Evolutionary conservation across 2,888 invertebrate species (phyloP).

Genomic region (Eremobia ochroleuca): DNA sequence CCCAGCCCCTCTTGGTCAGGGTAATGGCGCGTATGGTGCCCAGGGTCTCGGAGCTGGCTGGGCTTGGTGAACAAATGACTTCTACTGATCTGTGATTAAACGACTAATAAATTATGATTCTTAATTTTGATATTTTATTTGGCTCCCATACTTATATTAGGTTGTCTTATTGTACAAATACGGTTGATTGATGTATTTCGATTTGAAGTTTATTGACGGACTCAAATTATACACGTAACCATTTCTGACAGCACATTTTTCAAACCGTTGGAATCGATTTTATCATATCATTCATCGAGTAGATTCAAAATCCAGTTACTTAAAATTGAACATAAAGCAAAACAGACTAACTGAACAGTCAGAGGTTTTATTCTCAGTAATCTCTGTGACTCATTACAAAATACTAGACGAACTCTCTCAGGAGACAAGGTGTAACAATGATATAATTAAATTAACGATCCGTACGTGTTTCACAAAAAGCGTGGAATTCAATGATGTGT

Average conservation of each 20-base stretch:
- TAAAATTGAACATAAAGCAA: conserved; percentile 7
- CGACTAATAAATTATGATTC: conserved; percentile 59
- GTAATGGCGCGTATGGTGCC: conserved; percentile 60
- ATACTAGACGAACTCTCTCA: conserved; percentile 51
- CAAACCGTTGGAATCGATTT: background rate
- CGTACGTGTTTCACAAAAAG: conserved; percentile 57
- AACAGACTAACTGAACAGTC: background rate
- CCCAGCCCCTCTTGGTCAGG: conserved; percentile 49
- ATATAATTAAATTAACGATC: conserved; percentile 66
- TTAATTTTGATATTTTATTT: conserved; percentile 38
- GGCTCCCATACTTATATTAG: no score
- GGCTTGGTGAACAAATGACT: conserved; percentile 62
- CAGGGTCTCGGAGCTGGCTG: conserved; percentile 48
- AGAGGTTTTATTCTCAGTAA: conserved; percentile 4
- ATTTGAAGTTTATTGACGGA: conserved; percentile 10
- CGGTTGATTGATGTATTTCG: conserved; percentile 26
- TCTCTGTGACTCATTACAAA: conserved; percentile 45
- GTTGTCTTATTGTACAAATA: background rate
- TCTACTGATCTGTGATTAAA: conserved; percentile 62
- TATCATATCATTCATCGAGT: conserved; percentile 1
- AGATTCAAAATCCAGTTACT: background rate
- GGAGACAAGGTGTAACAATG: conserved; percentile 62
- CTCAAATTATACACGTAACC: conserved; percentile 10
- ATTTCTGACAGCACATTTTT: conserved; percentile 24
- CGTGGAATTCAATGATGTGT: conserved; percentile 48